phyloP scores from a whole-genome alignment of 2,113 vertebrate genomes.

The Hippocampus mohnikei region DNA sequence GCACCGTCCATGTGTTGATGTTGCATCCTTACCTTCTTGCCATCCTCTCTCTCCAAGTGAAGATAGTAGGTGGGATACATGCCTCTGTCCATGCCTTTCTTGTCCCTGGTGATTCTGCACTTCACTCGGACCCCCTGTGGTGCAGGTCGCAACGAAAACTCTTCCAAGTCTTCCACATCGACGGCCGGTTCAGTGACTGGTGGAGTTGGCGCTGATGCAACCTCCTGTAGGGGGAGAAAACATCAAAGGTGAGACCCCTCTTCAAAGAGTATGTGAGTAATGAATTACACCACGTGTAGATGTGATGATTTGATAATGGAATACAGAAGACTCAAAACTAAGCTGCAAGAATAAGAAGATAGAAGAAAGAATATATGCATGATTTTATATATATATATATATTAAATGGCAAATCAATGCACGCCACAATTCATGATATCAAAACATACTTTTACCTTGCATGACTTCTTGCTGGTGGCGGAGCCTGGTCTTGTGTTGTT shows the following conservation, averaged over 20 bases:
- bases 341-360: too few species aligned
- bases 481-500: constrained; percentile 94
- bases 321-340: background rate
- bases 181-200: constrained; percentile 80
- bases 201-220: constrained; percentile 88
- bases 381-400: too few species aligned
- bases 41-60: constrained; percentile 95
- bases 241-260: background rate
- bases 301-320: background rate
- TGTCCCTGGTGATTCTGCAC: constrained; percentile 96
- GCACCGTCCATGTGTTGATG: background rate
- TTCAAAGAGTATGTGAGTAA: constrained; percentile 23
- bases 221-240: constrained; percentile 75
- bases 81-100: constrained; percentile 98
- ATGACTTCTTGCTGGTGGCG: constrained; percentile 92
- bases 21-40: constrained; percentile 85
- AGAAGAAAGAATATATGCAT: too few species aligned
- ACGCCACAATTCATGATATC: too few species aligned
- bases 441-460: constrained; percentile 73
- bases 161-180: constrained; percentile 90
- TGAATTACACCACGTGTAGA: background rate
- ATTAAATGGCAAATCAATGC: too few species aligned
- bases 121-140: constrained; percentile 92
- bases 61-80: constrained; percentile 99
- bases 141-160: constrained; percentile 89